These are phyloP conservation scores for Diarsia dahlii DNA, from an alignment of 2,888 invertebrate genomes.

Conservation along the genomic window DNA sequence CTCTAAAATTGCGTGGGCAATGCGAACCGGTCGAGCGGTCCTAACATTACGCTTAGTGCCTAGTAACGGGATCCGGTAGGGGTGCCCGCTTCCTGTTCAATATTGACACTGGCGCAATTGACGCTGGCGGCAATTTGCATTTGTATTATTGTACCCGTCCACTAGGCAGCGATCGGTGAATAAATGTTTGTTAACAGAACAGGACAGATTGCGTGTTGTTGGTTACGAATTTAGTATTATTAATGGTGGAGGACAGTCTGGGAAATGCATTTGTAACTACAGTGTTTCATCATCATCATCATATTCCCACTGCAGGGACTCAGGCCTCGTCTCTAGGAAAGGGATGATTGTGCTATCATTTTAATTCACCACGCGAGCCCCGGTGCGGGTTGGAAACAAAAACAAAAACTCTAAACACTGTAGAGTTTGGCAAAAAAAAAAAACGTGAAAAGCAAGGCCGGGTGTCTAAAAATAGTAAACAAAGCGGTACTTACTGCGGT, in stretches of 20 bases:
- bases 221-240: slow-evolving; percentile 22
- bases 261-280: neutral
- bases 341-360: too few relatives aligned
- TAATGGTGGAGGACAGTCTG: neutral
- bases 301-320: too few relatives aligned
- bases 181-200: slow-evolving; percentile 64
- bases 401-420: too few relatives aligned
- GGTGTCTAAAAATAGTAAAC: neutral
- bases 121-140: slow-evolving; percentile 70
- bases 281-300: neutral
- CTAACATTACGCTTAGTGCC: slow-evolving; percentile 48
- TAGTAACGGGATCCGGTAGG: slow-evolving; percentile 53
- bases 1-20: slow-evolving; percentile 39
- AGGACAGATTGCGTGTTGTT: slow-evolving; percentile 36
- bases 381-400: too few relatives aligned
- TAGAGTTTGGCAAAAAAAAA: too few relatives aligned
- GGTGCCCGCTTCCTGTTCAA: slow-evolving; percentile 63
- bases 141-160: slow-evolving; percentile 68
- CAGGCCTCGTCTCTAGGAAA: too few relatives aligned
- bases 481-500: neutral
- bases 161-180: slow-evolving; percentile 56
- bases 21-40: slow-evolving; percentile 36
- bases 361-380: too few relatives aligned
- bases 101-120: slow-evolving; percentile 71
- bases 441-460: neutral